Conservation (phyloP, 2,797 vertebrate genomes). For the Mus minutoides region DNA sequence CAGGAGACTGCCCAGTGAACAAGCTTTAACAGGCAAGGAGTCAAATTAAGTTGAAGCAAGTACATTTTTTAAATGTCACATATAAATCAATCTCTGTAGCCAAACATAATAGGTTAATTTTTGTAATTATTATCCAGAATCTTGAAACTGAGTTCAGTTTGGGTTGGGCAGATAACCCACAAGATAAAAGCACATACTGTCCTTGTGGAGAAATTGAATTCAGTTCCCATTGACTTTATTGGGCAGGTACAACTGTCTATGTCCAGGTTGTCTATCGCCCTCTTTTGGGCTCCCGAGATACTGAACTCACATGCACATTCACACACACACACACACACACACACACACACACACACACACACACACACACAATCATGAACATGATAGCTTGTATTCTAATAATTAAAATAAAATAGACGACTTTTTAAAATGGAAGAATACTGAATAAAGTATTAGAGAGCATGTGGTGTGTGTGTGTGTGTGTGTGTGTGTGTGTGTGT, state of each 20-base stretch:
- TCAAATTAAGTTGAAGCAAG: neutral
- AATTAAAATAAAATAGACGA: constrained; percentile 6
- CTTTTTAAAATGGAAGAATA: neutral
- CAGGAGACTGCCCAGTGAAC: neutral
- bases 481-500: neutral
- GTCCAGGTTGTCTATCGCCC: no score
- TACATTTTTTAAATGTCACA: neutral
- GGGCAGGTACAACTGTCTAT: neutral
- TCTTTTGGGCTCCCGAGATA: neutral
- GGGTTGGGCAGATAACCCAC: neutral
- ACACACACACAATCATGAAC: neutral
- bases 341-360: no score
- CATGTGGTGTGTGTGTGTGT: no score
- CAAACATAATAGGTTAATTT: neutral
- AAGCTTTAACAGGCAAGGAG: neutral
- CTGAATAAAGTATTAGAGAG: neutral
- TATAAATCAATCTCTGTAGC: neutral
- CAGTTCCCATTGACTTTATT: neutral
- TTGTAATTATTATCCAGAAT: neutral
- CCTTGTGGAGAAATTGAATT: neutral
- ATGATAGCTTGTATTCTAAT: neutral
- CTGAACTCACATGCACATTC: neutral
- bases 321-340: neutral
- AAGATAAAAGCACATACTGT: no score
- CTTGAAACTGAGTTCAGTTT: neutral